Conservation (phyloP, 2,797 vertebrate genomes). For the Cheirogaleus major region DNA sequence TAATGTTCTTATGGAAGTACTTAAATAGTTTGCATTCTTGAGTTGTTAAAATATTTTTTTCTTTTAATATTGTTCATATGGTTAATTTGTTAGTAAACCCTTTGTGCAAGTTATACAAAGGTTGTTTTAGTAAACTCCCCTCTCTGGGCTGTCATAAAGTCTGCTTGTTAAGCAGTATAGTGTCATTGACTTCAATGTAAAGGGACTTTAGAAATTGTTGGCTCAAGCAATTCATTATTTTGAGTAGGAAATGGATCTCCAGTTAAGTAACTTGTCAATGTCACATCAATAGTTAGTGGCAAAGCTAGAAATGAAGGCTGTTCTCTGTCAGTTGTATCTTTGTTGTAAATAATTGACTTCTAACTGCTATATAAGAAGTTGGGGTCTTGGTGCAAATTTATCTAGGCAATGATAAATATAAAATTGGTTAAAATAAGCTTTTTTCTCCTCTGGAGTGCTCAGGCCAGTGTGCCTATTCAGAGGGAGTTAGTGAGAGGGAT, state of each 20-base stretch:
- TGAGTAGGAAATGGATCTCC: background rate
- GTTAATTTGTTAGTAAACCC: slow-evolving; percentile 42
- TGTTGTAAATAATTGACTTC: background rate
- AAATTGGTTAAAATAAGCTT: background rate
- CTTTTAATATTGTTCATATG: background rate
- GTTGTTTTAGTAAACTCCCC: background rate
- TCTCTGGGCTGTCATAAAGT: background rate
- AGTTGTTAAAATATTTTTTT: background rate
- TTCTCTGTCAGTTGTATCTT: background rate
- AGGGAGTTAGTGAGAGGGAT: background rate
- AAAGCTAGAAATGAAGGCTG: background rate
- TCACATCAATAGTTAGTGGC: background rate
- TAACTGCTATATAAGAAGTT: background rate
- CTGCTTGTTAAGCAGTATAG: background rate
- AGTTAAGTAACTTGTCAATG: background rate
- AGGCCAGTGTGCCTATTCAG: background rate
- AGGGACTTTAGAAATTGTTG: background rate
- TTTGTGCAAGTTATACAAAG: background rate
- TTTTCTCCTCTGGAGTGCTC: background rate
- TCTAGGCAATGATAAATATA: background rate
- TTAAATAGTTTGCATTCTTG: slow-evolving; percentile 4
- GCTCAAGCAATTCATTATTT: slow-evolving; percentile 2
- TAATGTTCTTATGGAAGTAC: background rate
- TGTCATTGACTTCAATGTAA: background rate
- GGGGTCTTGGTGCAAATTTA: background rate